A percentile compares a stretch with the other conserved stretches of the same genome.
Conservation (phyloP, 2,888 invertebrate genomes). For the Perizoma flavofasciatum region DNA sequence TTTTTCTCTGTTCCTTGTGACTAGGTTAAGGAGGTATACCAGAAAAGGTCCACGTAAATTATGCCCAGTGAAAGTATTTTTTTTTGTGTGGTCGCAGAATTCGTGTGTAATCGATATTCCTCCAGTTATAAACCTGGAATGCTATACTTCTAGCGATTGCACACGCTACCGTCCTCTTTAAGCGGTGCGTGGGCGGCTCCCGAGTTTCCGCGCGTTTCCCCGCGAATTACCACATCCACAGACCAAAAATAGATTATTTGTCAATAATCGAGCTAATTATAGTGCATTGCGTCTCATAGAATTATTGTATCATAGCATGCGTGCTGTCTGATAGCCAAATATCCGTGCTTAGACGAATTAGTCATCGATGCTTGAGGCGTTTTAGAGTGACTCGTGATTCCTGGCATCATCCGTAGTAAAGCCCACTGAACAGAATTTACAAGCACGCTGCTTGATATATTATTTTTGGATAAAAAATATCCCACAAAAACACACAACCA, state of each 20-base stretch:
- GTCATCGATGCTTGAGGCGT: conserved; percentile 21
- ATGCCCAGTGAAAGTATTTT: too few species aligned
- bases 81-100: not conserved
- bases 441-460: too few species aligned
- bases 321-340: conserved; percentile 31
- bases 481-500: too few species aligned
- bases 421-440: too few species aligned
- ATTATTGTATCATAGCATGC: conserved; percentile 20
- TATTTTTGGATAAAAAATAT: too few species aligned
- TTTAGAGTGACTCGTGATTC: conserved; percentile 5
- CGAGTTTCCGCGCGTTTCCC: conserved; percentile 58
- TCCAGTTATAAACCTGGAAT: conserved; percentile 29
- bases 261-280: conserved; percentile 52
- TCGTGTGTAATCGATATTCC: conserved; percentile 20
- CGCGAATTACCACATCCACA: conserved; percentile 63
- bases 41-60: too few species aligned
- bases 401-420: not conserved
- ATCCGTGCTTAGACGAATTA: conserved; percentile 12
- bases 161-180: conserved; percentile 55
- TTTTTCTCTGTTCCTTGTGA: too few species aligned
- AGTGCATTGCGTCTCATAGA: conserved; percentile 23
- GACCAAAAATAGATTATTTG: conserved; percentile 58
- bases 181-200: conserved; percentile 60
- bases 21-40: too few species aligned
- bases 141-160: conserved; percentile 42